Percentiles rank a stretch among this genome's conserved stretches.
These are phyloP conservation scores for Eilema griseolum DNA, from an alignment of 2,888 invertebrate species.

Conservation along the genomic window DNA sequence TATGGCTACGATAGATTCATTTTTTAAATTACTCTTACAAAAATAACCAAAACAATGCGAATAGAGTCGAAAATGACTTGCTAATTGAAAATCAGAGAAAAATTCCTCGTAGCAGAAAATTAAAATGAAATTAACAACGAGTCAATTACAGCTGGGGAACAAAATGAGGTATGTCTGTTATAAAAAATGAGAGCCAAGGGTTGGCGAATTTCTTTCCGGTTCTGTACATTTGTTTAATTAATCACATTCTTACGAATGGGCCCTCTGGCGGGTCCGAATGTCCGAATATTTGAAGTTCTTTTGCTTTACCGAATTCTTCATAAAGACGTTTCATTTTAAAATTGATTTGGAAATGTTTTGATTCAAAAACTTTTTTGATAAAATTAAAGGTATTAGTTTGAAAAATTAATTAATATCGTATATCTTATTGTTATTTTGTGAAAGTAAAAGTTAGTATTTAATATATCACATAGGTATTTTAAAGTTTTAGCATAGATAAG, in stretches of 20 bases:
- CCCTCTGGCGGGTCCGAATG: slow-evolving; percentile 71
- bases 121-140: slow-evolving; percentile 79
- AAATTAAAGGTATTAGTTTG: background rate
- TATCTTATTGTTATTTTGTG: background rate
- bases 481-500: background rate
- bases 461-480: background rate
- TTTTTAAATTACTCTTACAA: background rate
- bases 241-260: slow-evolving; percentile 84
- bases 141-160: slow-evolving; percentile 79
- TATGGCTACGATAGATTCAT: background rate
- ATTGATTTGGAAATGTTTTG: slow-evolving; percentile 30
- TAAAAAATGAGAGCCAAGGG: slow-evolving; percentile 81
- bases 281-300: slow-evolving; percentile 78
- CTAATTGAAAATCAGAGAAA: slow-evolving; percentile 49
- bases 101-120: slow-evolving; percentile 57
- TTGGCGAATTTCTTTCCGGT: slow-evolving; percentile 80
- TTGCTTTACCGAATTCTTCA: slow-evolving; percentile 40
- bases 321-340: slow-evolving; percentile 32
- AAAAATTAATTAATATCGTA: background rate
- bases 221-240: slow-evolving; percentile 85
- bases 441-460: background rate
- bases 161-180: slow-evolving; percentile 78
- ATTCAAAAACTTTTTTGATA: background rate
- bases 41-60: slow-evolving; percentile 3
- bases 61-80: slow-evolving; percentile 14